phyloP scores from a whole-genome alignment of 2,888 invertebrate species.

The Cetonia aurata region DNA sequence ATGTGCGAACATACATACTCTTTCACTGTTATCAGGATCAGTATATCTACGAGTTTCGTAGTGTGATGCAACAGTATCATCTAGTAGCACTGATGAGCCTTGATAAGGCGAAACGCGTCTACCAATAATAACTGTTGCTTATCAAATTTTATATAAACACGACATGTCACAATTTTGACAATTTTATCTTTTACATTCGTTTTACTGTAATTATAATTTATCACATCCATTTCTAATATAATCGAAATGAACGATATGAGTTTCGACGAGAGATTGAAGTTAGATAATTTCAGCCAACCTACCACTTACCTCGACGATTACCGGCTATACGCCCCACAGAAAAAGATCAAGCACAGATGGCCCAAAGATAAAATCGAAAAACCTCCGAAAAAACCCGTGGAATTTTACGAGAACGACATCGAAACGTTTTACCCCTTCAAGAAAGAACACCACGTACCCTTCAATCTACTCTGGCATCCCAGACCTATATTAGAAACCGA shows the following conservation, averaged over 20 bases:
- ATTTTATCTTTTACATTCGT: not conserved
- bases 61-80: no score
- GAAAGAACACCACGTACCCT: constrained; percentile 57
- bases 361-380: constrained; percentile 50
- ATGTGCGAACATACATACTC: no score
- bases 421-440: constrained; percentile 58
- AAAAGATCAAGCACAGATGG: constrained; percentile 45
- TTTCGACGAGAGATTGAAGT: constrained; percentile 55
- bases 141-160: no score
- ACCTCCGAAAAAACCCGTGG: constrained; percentile 48
- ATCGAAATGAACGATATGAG: constrained; percentile 50
- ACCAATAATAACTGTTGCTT: no score
- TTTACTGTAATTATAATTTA: not conserved
- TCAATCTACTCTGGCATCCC: constrained; percentile 59
- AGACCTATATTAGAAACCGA: constrained; percentile 60
- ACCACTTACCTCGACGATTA: constrained; percentile 61
- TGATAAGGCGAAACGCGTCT: no score
- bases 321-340: constrained; percentile 49
- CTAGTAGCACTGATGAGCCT: no score
- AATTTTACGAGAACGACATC: constrained; percentile 54
- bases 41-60: no score
- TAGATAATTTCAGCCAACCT: constrained; percentile 55
- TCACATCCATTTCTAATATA: not conserved
- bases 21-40: no score
- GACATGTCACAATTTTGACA: not conserved